Percentiles rank a stretch among this genome's conserved stretches.
Evolutionary conservation across 2,888 invertebrate species (phyloP).

Genomic region (Mesorhabditis spiculigera): DNA sequence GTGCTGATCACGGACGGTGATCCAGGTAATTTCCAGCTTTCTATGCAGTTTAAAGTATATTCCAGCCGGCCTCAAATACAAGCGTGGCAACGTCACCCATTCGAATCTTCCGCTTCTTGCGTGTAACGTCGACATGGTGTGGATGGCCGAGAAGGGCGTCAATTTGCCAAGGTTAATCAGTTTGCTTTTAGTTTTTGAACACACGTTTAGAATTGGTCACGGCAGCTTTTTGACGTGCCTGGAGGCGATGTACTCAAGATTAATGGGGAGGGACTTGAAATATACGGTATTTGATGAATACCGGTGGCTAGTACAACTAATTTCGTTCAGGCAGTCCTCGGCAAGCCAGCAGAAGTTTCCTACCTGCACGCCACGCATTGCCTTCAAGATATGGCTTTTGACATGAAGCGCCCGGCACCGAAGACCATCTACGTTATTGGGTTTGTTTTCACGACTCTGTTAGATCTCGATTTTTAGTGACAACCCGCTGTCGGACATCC

Average conservation of each 20-base stretch:
- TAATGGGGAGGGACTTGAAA: constrained; percentile 66
- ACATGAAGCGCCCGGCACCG: constrained; percentile 64
- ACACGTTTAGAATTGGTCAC: constrained; percentile 65
- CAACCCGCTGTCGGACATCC: constrained; percentile 70
- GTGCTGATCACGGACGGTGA: constrained; percentile 65
- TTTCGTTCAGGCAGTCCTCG: constrained; percentile 58
- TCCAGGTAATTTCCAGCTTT: background rate
- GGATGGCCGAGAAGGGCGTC: constrained; percentile 70
- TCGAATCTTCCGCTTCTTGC: constrained; percentile 70
- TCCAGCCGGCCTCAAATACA: constrained; percentile 45
- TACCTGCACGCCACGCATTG: constrained; percentile 69
- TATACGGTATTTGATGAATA: constrained; percentile 65
- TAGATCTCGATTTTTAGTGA: constrained; percentile 63
- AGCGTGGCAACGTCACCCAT: constrained; percentile 36
- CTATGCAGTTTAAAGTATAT: background rate
- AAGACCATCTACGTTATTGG: constrained; percentile 68
- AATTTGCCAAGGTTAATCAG: constrained; percentile 66
- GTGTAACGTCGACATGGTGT: constrained; percentile 70
- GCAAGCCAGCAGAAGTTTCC: constrained; percentile 69
- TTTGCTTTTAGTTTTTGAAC: background rate
- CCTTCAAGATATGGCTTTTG: constrained; percentile 65
- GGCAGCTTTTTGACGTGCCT: constrained; percentile 69
- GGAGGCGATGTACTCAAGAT: constrained; percentile 68
- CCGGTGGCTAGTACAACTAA: background rate
- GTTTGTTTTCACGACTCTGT: constrained; percentile 56